Evolutionary conservation across 2,113 vertebrate genomes (phyloP).

Genomic region (Mormoops blainvillei): DNA sequence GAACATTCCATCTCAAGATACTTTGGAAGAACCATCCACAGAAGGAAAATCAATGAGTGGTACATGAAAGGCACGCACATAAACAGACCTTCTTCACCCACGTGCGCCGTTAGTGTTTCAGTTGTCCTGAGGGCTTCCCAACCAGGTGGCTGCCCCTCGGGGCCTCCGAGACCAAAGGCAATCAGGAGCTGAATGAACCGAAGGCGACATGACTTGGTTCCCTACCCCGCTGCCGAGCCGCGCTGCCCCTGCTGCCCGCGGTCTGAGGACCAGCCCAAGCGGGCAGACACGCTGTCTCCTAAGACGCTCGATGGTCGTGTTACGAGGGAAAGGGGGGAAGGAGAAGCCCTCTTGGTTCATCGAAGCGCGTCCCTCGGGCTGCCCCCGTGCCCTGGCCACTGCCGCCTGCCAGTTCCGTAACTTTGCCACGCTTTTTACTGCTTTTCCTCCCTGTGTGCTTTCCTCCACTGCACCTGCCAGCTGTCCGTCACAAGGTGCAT

Average conservation of each 20-base stretch:
- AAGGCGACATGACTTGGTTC: not conserved
- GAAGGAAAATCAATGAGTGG: not conserved
- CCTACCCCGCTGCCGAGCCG: too few relatives aligned
- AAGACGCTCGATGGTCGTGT: not conserved
- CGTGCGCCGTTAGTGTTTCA: not conserved
- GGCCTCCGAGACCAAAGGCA: not conserved
- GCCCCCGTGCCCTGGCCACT: too few relatives aligned
- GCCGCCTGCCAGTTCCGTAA: not conserved
- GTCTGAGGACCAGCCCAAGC: not conserved
- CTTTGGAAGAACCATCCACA: slow-evolving; percentile 13
- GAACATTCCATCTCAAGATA: not conserved
- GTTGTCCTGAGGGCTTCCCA: not conserved
- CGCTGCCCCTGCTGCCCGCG: too few relatives aligned
- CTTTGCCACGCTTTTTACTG: not conserved
- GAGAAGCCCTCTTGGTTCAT: not conserved
- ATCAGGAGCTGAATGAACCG: not conserved
- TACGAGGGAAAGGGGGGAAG: not conserved
- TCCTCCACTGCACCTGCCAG: not conserved
- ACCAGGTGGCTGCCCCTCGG: not conserved
- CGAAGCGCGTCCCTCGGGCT: not conserved
- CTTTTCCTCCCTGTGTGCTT: not conserved
- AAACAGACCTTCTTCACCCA: not conserved
- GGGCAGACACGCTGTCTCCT: not conserved
- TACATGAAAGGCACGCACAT: not conserved
- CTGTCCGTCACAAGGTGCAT: not conserved